A percentile compares a stretch with the other conserved stretches of the same genome.
Conservation (phyloP, 1,140 invertebrate genomes). For the Drosophila nigrodunni region DNA sequence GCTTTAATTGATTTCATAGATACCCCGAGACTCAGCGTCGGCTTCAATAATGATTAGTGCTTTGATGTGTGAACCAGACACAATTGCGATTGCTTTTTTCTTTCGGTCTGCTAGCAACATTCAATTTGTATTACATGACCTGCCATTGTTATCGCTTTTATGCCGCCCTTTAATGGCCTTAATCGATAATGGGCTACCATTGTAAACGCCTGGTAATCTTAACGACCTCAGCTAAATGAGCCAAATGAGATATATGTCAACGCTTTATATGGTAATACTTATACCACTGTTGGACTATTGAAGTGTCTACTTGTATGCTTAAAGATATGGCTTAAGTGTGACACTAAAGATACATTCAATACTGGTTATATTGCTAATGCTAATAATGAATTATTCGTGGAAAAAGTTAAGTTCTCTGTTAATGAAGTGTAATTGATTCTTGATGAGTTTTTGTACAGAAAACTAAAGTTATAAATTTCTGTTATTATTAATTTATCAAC, state of each 20-base stretch:
- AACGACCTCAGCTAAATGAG: constrained; percentile 53
- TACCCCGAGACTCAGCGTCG: constrained; percentile 50
- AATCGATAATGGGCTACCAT: constrained; percentile 62
- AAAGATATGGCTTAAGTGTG: constrained; percentile 1
- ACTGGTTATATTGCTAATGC: background rate
- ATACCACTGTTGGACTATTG: constrained; percentile 10
- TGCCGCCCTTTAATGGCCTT: constrained; percentile 54
- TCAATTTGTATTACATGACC: constrained; percentile 70
- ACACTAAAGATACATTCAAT: background rate
- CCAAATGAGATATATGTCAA: constrained; percentile 34
- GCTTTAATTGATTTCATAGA: constrained; percentile 76
- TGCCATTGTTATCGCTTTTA: constrained; percentile 61
- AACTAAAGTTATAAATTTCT: no score
- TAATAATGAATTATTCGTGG: background rate
- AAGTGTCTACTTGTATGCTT: constrained; percentile 1
- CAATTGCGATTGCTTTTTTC: constrained; percentile 11
- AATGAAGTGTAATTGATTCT: no score
- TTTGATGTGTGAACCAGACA: constrained; percentile 59
- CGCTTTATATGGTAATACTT: constrained; percentile 17
- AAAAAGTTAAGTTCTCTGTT: no score
- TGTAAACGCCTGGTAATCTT: constrained; percentile 48
- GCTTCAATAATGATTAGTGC: constrained; percentile 72
- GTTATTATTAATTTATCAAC: no score
- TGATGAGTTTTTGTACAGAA: no score
- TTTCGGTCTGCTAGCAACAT: background rate